Conservation (phyloP, 2,113 vertebrate species). For the Callipepla californica region DNA sequence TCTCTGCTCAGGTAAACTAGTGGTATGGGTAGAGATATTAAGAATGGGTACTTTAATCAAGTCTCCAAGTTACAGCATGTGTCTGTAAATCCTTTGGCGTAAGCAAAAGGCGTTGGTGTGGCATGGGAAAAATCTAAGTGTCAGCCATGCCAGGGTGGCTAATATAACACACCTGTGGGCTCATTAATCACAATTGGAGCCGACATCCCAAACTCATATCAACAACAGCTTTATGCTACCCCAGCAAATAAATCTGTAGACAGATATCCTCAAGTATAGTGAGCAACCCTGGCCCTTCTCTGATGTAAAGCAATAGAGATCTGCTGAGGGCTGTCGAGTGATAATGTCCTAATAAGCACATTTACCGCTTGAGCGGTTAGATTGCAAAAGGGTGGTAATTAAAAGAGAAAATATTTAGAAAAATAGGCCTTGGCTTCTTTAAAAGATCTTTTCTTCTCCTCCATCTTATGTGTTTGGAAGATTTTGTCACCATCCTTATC, state of each 20-base stretch:
- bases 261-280: background rate
- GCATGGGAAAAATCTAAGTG: constrained; percentile 2
- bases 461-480: background rate
- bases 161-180: constrained; percentile 30
- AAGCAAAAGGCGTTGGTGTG: constrained; percentile 7
- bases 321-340: background rate
- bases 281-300: background rate
- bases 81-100: constrained; percentile 3
- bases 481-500: background rate
- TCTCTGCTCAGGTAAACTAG: constrained; percentile 25
- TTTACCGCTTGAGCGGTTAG: background rate
- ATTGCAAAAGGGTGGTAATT: background rate
- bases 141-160: constrained; percentile 30
- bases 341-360: background rate
- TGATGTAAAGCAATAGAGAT: background rate
- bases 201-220: constrained; percentile 16
- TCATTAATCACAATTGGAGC: constrained; percentile 44
- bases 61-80: background rate
- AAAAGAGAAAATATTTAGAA: background rate
- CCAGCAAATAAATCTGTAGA: background rate
- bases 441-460: background rate
- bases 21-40: background rate
- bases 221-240: background rate
- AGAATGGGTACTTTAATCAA: background rate
- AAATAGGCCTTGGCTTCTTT: background rate